These are phyloP conservation scores for Ibidorhyncha struthersii DNA, from an alignment of 2,113 vertebrate species.

Conservation along the genomic window DNA sequence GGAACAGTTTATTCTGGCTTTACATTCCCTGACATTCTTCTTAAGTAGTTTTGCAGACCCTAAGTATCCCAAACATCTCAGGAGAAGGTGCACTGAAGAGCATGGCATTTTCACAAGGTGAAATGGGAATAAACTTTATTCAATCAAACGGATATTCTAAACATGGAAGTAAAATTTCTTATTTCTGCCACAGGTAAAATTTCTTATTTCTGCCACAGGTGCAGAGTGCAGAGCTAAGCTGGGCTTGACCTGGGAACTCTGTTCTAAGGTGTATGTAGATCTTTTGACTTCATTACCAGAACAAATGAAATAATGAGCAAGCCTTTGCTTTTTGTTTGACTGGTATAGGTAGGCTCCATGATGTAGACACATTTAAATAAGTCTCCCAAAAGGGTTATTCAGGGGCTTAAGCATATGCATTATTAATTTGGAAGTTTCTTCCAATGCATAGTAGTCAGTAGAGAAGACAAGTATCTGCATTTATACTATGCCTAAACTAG, in stretches of 20 bases:
- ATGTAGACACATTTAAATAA: background rate
- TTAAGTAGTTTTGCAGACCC: background rate
- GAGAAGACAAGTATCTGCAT: background rate
- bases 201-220: background rate
- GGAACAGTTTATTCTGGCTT: background rate
- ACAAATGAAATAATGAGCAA: background rate
- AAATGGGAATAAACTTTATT: background rate
- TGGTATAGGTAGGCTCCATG: background rate
- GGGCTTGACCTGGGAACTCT: background rate
- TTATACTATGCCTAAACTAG: background rate
- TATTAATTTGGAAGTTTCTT: background rate
- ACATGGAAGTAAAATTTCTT: background rate
- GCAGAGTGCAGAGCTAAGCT: background rate
- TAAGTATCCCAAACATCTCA: rapidly evolving
- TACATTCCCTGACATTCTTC: background rate
- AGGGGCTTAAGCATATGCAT: background rate
- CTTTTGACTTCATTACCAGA: background rate
- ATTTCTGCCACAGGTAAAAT: background rate
- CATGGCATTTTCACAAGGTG: background rate
- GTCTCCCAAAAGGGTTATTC: background rate
- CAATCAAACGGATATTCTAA: background rate
- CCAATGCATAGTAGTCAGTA: background rate
- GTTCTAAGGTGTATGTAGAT: background rate
- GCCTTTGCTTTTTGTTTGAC: background rate
- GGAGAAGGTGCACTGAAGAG: background rate